Conservation (phyloP, 2,797 vertebrate species). For the Molossus alvarezi region DNA sequence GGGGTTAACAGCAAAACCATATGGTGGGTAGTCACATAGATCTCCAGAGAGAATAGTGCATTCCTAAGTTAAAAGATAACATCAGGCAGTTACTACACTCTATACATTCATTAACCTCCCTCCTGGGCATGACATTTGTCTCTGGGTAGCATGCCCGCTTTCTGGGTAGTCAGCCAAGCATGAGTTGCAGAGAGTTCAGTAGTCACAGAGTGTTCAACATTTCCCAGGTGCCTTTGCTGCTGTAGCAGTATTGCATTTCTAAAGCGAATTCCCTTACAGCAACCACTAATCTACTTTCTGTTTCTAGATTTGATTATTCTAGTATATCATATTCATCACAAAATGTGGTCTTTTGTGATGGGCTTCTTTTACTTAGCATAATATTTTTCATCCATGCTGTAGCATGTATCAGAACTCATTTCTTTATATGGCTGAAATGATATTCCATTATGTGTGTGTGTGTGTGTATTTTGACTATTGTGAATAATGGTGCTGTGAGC, state of each 20-base stretch:
- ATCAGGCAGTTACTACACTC: neutral
- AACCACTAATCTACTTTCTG: neutral
- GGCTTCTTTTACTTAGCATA: conserved; percentile 20
- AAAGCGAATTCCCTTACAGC: neutral
- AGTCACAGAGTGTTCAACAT: neutral
- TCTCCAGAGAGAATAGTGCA: neutral
- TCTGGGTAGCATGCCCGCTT: neutral
- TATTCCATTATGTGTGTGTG: neutral
- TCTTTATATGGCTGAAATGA: conserved; percentile 1
- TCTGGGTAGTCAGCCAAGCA: neutral
- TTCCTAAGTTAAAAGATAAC: neutral
- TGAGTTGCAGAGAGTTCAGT: neutral
- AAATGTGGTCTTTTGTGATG: neutral
- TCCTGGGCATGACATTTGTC: neutral
- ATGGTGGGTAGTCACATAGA: neutral
- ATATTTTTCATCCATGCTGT: conserved; percentile 14
- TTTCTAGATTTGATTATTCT: conserved; percentile 16
- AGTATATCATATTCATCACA: neutral
- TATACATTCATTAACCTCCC: neutral
- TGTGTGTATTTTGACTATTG: neutral
- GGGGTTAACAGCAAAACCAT: neutral
- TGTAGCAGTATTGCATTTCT: neutral
- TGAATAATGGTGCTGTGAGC: neutral
- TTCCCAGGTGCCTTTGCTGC: neutral
- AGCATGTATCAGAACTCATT: neutral